Conservation (phyloP, 2,797 vertebrate genomes). For the Okamejei kenojei region DNA sequence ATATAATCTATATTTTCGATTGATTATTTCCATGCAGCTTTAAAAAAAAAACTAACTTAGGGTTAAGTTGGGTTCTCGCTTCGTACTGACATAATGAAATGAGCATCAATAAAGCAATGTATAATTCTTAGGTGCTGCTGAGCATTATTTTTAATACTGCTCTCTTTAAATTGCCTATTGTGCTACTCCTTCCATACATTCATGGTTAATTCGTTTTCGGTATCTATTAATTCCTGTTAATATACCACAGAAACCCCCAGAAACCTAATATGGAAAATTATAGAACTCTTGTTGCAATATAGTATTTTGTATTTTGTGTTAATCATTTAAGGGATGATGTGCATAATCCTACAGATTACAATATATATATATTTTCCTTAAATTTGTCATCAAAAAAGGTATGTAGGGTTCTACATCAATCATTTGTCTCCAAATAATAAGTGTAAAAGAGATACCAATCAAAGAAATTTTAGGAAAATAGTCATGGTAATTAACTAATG, state of each 20-base stretch:
- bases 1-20: not conserved
- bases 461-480: not conserved
- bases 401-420: not conserved
- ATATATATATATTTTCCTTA: not conserved
- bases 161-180: not conserved
- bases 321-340: not conserved
- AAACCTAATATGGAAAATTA: not conserved
- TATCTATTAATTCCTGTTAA: not conserved
- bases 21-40: not conserved
- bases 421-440: not conserved
- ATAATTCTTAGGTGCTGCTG: not conserved
- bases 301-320: conserved; percentile 19
- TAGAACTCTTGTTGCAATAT: not conserved
- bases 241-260: not conserved
- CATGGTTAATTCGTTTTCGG: not conserved
- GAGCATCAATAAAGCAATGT: not conserved
- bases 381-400: not conserved
- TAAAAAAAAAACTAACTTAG: not conserved
- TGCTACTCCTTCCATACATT: not conserved
- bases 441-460: not conserved
- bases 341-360: not conserved
- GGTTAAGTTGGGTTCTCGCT: not conserved
- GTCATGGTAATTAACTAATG: not conserved
- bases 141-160: not conserved
- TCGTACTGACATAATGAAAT: not conserved